These are phyloP conservation scores for Scaptomyza flava DNA, from an alignment of 2,888 invertebrate genomes.

Conservation along the genomic window DNA sequence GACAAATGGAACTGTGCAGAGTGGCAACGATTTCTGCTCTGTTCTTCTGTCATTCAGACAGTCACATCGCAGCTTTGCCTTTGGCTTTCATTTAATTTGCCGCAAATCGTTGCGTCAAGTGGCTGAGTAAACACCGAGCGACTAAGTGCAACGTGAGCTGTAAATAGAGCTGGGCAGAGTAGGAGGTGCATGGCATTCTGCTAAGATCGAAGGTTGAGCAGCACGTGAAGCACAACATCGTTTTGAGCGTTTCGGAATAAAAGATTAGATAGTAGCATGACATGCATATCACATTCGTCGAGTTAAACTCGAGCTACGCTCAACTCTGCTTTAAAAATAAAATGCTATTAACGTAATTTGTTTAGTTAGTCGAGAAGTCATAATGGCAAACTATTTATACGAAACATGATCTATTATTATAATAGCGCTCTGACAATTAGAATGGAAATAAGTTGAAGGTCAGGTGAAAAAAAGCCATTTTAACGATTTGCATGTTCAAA, in stretches of 20 bases:
- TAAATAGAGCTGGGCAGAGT: background rate
- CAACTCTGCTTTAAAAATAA: background rate
- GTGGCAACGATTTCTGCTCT: background rate
- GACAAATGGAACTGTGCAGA: conserved; percentile 22
- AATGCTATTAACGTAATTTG: conserved; percentile 10
- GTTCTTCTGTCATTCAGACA: conserved; percentile 3
- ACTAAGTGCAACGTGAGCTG: conserved; percentile 48
- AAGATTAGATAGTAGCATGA: conserved; percentile 26
- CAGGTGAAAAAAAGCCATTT: background rate
- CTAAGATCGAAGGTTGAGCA: conserved; percentile 18
- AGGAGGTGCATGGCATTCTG: conserved; percentile 1
- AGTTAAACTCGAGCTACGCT: background rate
- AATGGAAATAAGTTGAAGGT: background rate
- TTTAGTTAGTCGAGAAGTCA: background rate
- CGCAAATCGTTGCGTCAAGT: conserved; percentile 62
- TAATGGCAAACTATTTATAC: background rate
- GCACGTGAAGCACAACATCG: conserved; percentile 11
- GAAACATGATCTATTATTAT: background rate
- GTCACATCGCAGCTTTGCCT: background rate
- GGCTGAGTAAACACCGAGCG: conserved; percentile 28
- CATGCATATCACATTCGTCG: background rate
- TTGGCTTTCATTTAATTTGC: conserved; percentile 58
- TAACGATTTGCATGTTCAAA: background rate
- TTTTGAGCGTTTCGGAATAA: conserved; percentile 4
- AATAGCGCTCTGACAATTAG: background rate